Base-by-base conservation (phyloP, 2,888 invertebrate genomes). In the Caenorhabditis afra region DNA sequence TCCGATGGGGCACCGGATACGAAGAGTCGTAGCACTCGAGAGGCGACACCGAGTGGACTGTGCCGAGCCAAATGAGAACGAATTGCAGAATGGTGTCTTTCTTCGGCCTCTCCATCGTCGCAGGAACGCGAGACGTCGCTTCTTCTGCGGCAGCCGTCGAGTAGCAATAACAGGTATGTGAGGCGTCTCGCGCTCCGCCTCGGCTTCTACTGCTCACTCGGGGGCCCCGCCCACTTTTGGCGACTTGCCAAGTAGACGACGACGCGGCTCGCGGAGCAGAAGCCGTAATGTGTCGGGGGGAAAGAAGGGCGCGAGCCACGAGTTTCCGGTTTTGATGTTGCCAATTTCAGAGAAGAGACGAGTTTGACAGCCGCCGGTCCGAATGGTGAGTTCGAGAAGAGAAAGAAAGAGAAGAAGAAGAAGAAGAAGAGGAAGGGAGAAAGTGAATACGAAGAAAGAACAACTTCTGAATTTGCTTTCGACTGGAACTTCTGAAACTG, bases 1-100 rank as follows among this genome's bases (percentile, higher is more conserved):
- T 67, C 8, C 71, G 59, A 49, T 81, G 76, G 1, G 83, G 78
- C 3, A 70, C 58, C 11, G 81, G 76, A 64, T 79, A 78, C 12
- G 78, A 64, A 8, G 83, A 83, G 59, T 86, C 86, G 64, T 83
- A 86, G 71, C 86, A 86, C 37, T 75, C 68, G 12, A 86, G 61
- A 3, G 81, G 53, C 3, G 10, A 18, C 10, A 52, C 53, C 4
- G 50, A 23, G 16, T 41, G 29, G 16, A 59, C 39, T 50, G 29
- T 29, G 29, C 61, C 62, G 11, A 75, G 47, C 55, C 53, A 62
- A 53, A 71, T 18, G 41, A 61, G 55, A 3, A 66, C 18, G n/a
- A 66, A 37, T 80, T 80, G 49, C 64, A 82, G 82, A 82, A 52
- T 82, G 82, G 82, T 82, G 82, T 68, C 74, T 82, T 37, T 77